These are phyloP conservation scores for Phthorimaea operculella DNA, from an alignment of 1,140 invertebrate species.

Conservation along the genomic window DNA sequence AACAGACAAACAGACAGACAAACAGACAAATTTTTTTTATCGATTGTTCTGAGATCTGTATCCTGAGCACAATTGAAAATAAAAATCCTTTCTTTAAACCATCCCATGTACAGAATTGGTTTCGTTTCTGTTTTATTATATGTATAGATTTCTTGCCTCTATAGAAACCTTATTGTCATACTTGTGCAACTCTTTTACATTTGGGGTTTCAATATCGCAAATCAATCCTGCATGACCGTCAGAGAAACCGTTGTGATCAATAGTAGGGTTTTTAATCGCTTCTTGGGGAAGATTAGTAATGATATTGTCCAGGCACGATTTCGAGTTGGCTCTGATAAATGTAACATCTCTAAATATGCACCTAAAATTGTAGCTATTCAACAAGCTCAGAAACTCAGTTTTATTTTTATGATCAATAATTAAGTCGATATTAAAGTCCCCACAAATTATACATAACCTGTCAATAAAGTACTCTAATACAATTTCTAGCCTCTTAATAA, in stretches of 20 bases:
- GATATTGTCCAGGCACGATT: not conserved
- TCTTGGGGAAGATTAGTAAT: not conserved
- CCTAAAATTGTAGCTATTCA: not conserved
- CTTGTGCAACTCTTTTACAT: too few relatives aligned
- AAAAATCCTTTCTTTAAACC: too few relatives aligned
- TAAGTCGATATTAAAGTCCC: not conserved
- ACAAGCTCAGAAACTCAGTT: not conserved
- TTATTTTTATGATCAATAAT: not conserved
- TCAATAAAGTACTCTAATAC: not conserved
- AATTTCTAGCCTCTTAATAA: not conserved
- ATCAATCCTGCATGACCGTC: not conserved
- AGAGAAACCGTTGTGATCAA: not conserved
- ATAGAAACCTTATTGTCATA: too few relatives aligned
- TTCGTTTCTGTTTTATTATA: too few relatives aligned
- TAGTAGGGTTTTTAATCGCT: not conserved
- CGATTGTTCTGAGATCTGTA: too few relatives aligned
- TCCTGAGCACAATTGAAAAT: too few relatives aligned
- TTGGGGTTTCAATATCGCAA: not conserved
- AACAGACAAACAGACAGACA: too few relatives aligned
- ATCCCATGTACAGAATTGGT: too few relatives aligned
- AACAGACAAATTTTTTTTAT: too few relatives aligned
- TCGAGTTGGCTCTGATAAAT: not conserved
- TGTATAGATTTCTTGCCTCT: too few relatives aligned
- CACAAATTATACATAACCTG: not conserved
- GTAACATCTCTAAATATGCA: not conserved